These are phyloP conservation scores for Euphonia xanthogaster DNA, from an alignment of 2,797 vertebrate genomes.

Conservation along the genomic window DNA sequence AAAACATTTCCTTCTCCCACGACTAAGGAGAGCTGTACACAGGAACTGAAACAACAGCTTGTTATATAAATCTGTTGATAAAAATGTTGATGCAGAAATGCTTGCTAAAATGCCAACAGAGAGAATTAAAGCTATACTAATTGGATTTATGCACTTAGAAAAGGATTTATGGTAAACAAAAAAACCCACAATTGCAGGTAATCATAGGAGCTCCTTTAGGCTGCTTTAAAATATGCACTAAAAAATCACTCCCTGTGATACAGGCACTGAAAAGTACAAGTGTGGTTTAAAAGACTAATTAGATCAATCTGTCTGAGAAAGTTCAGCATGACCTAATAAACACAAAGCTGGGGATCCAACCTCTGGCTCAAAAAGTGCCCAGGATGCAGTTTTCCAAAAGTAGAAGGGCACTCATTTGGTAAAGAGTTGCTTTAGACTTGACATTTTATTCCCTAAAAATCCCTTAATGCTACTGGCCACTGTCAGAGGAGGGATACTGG, in stretches of 20 bases:
- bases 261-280: background rate
- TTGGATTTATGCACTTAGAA: background rate
- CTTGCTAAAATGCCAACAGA: background rate
- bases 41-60: background rate
- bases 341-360: background rate
- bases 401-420: background rate
- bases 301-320: conserved; percentile 5
- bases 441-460: background rate
- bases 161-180: background rate
- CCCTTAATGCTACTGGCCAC: background rate
- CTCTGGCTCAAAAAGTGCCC: background rate
- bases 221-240: background rate
- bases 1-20: background rate
- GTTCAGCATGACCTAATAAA: conserved; percentile 22
- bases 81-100: conserved; percentile 1
- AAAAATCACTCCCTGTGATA: background rate
- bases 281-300: conserved; percentile 27
- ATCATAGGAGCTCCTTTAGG: background rate
- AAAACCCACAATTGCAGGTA: background rate
- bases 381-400: background rate
- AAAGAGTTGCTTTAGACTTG: background rate
- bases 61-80: conserved; percentile 23
- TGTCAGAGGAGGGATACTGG: background rate
- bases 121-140: background rate
- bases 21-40: background rate